These are phyloP conservation scores for Lepus oiostolus DNA, from an alignment of 2,797 vertebrate species.

Conservation along the genomic window DNA sequence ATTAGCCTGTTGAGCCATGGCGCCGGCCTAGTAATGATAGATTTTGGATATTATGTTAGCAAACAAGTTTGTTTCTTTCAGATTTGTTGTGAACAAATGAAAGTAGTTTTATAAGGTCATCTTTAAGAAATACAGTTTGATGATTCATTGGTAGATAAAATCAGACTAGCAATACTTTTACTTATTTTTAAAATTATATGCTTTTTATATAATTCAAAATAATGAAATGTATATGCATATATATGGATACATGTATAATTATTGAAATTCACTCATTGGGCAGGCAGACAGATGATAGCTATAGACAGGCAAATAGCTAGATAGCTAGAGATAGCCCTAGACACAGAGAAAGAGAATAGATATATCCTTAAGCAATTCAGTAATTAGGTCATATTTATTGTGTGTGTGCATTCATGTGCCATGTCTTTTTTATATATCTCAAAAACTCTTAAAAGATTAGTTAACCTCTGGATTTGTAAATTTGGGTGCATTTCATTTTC, in stretches of 20 bases:
- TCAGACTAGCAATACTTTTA: background rate
- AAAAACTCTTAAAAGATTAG: background rate
- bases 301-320: background rate
- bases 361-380: background rate
- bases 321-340: background rate
- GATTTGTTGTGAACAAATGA: background rate
- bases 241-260: background rate
- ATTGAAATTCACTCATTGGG: background rate
- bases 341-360: background rate
- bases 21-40: background rate
- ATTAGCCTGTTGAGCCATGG: no score
- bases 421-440: background rate
- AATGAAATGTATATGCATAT: background rate
- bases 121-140: background rate
- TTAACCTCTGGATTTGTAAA: background rate
- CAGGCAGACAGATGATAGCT: background rate
- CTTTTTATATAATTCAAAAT: background rate
- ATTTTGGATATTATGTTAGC: background rate
- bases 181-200: background rate
- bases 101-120: background rate
- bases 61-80: background rate
- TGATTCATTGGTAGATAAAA: background rate
- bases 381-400: background rate
- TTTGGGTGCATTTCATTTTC: rapidly evolving
- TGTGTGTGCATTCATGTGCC: background rate